Conservation (phyloP, 2,797 vertebrate species). For the Oreonectes daqikongensis region DNA sequence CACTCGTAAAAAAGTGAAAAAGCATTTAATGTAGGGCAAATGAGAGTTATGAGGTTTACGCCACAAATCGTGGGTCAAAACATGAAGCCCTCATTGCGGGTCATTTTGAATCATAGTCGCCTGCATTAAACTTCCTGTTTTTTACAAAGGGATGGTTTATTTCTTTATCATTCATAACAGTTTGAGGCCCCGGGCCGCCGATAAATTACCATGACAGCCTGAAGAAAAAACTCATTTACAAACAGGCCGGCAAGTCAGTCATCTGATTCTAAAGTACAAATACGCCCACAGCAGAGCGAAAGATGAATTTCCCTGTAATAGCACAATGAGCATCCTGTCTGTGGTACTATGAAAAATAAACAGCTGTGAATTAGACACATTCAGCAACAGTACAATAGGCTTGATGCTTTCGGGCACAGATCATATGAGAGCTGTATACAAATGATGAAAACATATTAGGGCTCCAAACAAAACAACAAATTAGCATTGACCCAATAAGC, state of each 20-base stretch:
- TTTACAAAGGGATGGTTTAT: slow-evolving; percentile 38
- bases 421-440: slow-evolving; percentile 50
- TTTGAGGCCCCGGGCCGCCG: slow-evolving; percentile 41
- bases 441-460: slow-evolving; percentile 41
- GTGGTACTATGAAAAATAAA: slow-evolving; percentile 34
- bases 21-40: slow-evolving; percentile 6
- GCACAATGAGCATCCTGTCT: slow-evolving; percentile 35
- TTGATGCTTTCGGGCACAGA: slow-evolving; percentile 26
- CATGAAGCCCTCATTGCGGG: slow-evolving; percentile 23
- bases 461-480: slow-evolving; percentile 26
- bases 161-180: slow-evolving; percentile 41
- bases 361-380: slow-evolving; percentile 42
- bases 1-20: slow-evolving; percentile 25
- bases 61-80: neutral
- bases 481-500: slow-evolving; percentile 22
- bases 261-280: slow-evolving; percentile 42
- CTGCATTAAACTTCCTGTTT: slow-evolving; percentile 17
- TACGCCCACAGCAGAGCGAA: slow-evolving; percentile 50
- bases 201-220: slow-evolving; percentile 56
- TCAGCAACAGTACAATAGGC: slow-evolving; percentile 45
- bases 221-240: slow-evolving; percentile 50
- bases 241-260: slow-evolving; percentile 45
- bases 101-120: slow-evolving; percentile 39
- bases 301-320: slow-evolving; percentile 47
- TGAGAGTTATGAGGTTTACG: slow-evolving; percentile 12